Base-by-base conservation (phyloP, 2,797 vertebrate genomes). In the Chelmon rostratus region DNA sequence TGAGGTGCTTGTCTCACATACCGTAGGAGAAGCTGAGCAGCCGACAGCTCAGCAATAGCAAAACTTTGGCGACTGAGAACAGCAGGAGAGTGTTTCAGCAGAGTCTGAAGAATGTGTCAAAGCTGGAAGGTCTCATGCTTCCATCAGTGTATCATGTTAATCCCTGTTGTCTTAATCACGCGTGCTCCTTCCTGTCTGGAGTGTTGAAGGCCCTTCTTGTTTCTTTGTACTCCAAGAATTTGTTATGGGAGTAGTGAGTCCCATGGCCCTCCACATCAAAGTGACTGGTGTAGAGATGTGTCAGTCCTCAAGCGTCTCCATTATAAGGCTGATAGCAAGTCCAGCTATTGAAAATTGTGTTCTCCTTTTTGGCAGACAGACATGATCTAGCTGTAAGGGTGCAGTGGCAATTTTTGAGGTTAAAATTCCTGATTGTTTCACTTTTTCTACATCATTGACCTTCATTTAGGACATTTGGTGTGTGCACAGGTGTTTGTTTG, bases 401-500 rank as follows among this genome's bases (percentile, higher is more conserved):
- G 2, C 12, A 4, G 46, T 44, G 11, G 40, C 66, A 71, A 69
- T 68, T 77, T 49, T 46, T 18, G 31, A 63, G n/a, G 65, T 63
- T 44, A 67, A 56, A 56, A 68, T 63, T 68, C 33, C 52, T 56
- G 23, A 68, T 78, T 31, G 62, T 56, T 25, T 53, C 49, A 23
- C 61, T 68, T 69, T 83, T 79, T 74, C 16, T 57, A 3, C 44
- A 21, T 80, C 35, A 46, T 38, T 86, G 85, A 89, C 86, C 80
- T 89, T 88, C 73, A 66, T 84, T 82, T 58, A 54, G 68, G 71
- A 79, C 70, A 53, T 42, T 74, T 16, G 13, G 13, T n/a, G 49
- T 57, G 68, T 67, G 54, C 82, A 81, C 82, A 85, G 78, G 72
- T 88, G 86, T 81, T 82, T 79, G 67, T 75, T 84, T 88, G 67